Conservation (phyloP, 53 echinoderm and acorn worm species). For the Astropecten irregularis region DNA sequence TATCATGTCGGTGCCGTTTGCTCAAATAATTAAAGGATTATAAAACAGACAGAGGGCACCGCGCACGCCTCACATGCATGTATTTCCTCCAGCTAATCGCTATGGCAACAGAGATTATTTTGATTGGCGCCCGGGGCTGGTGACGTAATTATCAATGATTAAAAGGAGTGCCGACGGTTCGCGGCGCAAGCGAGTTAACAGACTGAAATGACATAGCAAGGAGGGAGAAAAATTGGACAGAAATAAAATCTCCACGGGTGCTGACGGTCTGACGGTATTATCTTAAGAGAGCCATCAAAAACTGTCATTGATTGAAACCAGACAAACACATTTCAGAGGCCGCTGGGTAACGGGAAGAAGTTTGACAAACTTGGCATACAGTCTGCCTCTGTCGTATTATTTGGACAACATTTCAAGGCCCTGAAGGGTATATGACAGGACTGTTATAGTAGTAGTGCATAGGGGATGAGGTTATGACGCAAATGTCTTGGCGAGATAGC, state of each 20-base stretch:
- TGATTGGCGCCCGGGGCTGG: conserved; percentile 50
- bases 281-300: conserved; percentile 19
- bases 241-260: conserved; percentile 40
- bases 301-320: conserved; percentile 33
- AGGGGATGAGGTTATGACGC: background rate
- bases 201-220: no score
- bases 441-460: background rate
- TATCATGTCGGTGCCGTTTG: conserved; percentile 24
- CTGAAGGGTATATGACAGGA: background rate
- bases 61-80: conserved; percentile 12
- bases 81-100: conserved; percentile 11
- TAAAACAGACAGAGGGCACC: background rate
- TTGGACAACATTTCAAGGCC: no score
- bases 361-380: conserved; percentile 14
- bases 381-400: no score
- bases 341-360: background rate
- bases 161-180: conserved; percentile 46
- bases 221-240: no score
- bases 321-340: background rate
- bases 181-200: no score
- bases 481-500: conserved; percentile 7
- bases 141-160: conserved; percentile 56
- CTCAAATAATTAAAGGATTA: conserved; percentile 56
- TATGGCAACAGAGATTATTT: conserved; percentile 10
- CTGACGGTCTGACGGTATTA: conserved; percentile 10